Percentiles rank a stretch among this genome's conserved stretches.
Conservation (phyloP, 2,113 vertebrate genomes). For the Condylura cristata region DNA sequence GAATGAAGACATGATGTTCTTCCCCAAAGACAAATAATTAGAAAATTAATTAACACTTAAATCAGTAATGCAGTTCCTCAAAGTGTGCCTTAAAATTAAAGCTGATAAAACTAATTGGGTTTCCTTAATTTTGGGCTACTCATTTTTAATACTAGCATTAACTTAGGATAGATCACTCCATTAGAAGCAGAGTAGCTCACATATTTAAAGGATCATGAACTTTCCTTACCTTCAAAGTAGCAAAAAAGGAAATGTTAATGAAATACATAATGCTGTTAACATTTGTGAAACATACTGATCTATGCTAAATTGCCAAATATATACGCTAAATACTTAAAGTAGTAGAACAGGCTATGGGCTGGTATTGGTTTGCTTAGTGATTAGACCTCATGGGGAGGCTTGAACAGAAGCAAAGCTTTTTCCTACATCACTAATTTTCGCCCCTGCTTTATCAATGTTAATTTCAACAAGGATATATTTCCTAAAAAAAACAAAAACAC, state of each 20-base stretch:
- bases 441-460: background rate
- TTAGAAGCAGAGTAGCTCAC: background rate
- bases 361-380: background rate
- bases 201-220: background rate
- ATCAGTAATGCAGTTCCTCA: background rate
- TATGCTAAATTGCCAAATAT: too few relatives aligned
- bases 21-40: background rate
- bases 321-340: too few relatives aligned
- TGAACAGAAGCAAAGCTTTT: background rate
- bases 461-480: background rate
- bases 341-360: background rate
- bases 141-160: background rate
- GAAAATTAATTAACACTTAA: background rate
- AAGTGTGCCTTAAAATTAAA: background rate
- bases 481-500: background rate
- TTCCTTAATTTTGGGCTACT: background rate
- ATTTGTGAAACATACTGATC: background rate
- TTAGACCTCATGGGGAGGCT: background rate
- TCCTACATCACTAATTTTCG: background rate
- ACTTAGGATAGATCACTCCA: background rate
- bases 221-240: background rate
- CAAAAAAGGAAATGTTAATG: background rate
- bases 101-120: background rate
- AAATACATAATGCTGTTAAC: background rate
- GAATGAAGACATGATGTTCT: background rate